Evolutionary conservation across 1,140 invertebrate genomes (phyloP), one percentile per base, ranked within the genome.

Genomic region (Drosophila tsacasi): DNA sequence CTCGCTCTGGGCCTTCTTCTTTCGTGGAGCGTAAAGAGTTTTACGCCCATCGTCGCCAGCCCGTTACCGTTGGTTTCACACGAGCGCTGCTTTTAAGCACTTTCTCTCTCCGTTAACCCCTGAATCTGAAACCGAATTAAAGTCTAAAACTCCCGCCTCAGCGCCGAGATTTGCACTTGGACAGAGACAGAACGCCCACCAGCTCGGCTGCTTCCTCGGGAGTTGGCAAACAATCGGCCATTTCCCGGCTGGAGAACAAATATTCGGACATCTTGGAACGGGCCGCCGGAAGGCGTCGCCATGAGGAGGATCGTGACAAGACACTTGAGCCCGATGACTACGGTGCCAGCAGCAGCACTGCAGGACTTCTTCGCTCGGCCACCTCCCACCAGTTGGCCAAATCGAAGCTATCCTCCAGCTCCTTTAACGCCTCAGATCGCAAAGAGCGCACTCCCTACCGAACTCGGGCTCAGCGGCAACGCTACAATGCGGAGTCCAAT

Each of bases 211-310:
- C 32, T 10, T 23, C 46, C 27, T 19, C 44, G 10, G 76, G 64
- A 17, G 8, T 55, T 3, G 66, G 72, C 54, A 77, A 84, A 46
- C 49, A 78, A 49, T 92, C 92, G 21, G 95, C 95, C 2, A 93
- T 96, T n/a, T 95, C 93, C 66, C 94, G 96, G 3, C 91, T 96
- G 64, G 96, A 96, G 92, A 96, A 96, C 79, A 97, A 97, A 92
- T 97, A 97, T 92, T 95, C 95, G 12, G 94, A 95, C 12, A 94
- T 96, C 21, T 93, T 97, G 68, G 96, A 97, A 73, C 94, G 94
- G 69, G 95, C 96, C 59, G 94, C 95, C 2, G 92, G 93, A 17
- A 93, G 94, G 74, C 94, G 94, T 81, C 95, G 95, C 65, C 73
- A 87, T 57, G 93, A 76, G 93, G 93, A 79, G 75, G 94, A 95